Evolutionary conservation across 1,140 invertebrate species (phyloP).

Genomic region (Lanistes nyassanus): DNA sequence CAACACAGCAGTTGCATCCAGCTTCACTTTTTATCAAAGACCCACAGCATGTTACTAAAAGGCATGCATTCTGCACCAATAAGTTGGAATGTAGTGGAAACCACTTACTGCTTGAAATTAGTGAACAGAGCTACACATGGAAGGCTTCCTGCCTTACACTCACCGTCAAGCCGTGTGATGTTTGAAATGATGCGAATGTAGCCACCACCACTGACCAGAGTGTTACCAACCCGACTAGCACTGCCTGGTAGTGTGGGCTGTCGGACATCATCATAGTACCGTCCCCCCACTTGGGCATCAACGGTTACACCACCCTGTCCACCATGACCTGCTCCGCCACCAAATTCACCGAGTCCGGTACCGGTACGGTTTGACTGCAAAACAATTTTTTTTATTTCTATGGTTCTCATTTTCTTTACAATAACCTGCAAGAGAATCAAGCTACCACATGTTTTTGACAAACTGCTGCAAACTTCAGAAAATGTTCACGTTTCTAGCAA

Average conservation of each 20-base stretch:
- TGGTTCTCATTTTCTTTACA: too few relatives aligned
- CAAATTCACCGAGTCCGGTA: conserved; percentile 33
- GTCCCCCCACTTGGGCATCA: conserved; percentile 28
- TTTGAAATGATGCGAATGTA: conserved; percentile 42
- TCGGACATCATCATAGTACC: conserved; percentile 44
- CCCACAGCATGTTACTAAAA: too few relatives aligned
- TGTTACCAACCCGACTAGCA: conserved; percentile 32
- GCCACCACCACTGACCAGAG: conserved; percentile 41
- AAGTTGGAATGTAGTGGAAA: too few relatives aligned
- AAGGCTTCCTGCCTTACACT: background rate
- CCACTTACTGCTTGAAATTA: too few relatives aligned
- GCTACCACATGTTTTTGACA: too few relatives aligned
- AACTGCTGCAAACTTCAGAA: too few relatives aligned
- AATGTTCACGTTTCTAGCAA: too few relatives aligned
- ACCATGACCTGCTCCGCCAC: conserved; percentile 51
- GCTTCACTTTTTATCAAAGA: too few relatives aligned
- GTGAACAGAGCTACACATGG: too few relatives aligned
- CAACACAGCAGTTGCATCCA: too few relatives aligned
- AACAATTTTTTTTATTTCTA: background rate
- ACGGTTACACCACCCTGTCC: conserved; percentile 47
- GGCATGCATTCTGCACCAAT: too few relatives aligned
- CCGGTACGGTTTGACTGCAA: conserved; percentile 34
- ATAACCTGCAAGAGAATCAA: too few relatives aligned
- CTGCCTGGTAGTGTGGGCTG: conserved; percentile 41
- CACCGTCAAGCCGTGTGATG: conserved; percentile 43